Base-by-base conservation (phyloP, 2,888 invertebrate species). In the Eilema depressum region DNA sequence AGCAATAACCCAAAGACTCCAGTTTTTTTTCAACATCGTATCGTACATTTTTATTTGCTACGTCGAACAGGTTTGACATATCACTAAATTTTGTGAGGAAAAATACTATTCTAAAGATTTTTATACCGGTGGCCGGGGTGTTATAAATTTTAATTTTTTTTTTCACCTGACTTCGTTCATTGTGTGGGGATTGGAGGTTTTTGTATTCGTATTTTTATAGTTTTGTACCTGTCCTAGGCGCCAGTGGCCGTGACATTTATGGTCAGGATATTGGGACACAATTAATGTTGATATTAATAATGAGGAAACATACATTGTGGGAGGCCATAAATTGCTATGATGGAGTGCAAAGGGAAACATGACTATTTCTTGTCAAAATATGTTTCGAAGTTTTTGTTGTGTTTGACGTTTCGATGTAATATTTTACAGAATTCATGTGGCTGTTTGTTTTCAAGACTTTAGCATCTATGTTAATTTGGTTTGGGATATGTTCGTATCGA, bases 31-130 rank as follows among this genome's bases (percentile, higher is more conserved):
- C 84, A 79, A 84, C 85, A 84, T 85, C 85, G 83, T 79, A 84
- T 90, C 88, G 89, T 93, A 93, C 91, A 91, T 94, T 95, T 95
- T 94, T 94, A 94, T 95, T 94, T 94, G 91, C 88, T 88, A 89
- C 93, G 91, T 93, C 93, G 89, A 91, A 92, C 92, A 89, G 88
- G 91, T 93, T 94, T 94, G 95, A 95, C 95, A 93, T 93, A 93
- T 95, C 93, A 94, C 94, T 95, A 95, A 95, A 95, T 95, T 94
- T 92, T 89, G 90, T 91, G 92, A 95, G 92, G 94, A 93, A 94
- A 91, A 93, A 93, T 90, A 92, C 93, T 90, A 91, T 94, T 93
- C 93, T 84, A 87, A 86, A 89, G 88, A 91, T 90, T 92, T 91
- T 92, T 92, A 93, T 90, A 90, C 92, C 90, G 91, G 92, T 92